Conservation (phyloP, 2,888 invertebrate genomes). For the Isoperla grammatica region DNA sequence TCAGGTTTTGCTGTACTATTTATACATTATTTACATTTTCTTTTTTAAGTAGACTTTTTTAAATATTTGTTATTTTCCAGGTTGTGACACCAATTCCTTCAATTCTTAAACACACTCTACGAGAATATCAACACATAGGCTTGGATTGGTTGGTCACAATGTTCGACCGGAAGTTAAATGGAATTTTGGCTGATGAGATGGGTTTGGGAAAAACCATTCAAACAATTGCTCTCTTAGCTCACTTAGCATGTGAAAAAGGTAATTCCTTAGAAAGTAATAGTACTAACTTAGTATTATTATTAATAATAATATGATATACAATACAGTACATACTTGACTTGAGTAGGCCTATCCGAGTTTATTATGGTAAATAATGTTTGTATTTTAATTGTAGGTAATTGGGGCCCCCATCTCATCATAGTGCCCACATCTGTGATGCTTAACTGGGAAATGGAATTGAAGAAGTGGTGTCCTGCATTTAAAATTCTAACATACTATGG, state of each 20-base stretch:
- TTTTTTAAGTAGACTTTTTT: too few relatives aligned
- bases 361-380: too few relatives aligned
- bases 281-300: too few relatives aligned
- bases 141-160: conserved; percentile 96
- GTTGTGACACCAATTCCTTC: conserved; percentile 92
- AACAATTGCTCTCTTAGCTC: conserved; percentile 89
- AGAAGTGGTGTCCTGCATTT: conserved; percentile 99
- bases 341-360: too few relatives aligned
- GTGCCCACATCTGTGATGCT: conserved; percentile 99
- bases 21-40: too few relatives aligned
- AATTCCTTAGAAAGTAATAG: too few relatives aligned
- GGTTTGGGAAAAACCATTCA: conserved; percentile 96
- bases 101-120: conserved; percentile 79
- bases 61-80: conserved; percentile 41
- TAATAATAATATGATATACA: too few relatives aligned
- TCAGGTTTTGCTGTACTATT: too few relatives aligned
- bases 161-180: conserved; percentile 91
- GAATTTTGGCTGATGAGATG: conserved; percentile 96
- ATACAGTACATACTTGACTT: too few relatives aligned
- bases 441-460: conserved; percentile 99
- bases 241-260: conserved; percentile 84
- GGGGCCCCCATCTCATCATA: conserved; percentile 98
- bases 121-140: conserved; percentile 97
- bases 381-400: conserved; percentile 61
- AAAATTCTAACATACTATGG: conserved; percentile 99